Base-by-base conservation (phyloP, 2,888 invertebrate genomes). In the Patella pellucida region DNA sequence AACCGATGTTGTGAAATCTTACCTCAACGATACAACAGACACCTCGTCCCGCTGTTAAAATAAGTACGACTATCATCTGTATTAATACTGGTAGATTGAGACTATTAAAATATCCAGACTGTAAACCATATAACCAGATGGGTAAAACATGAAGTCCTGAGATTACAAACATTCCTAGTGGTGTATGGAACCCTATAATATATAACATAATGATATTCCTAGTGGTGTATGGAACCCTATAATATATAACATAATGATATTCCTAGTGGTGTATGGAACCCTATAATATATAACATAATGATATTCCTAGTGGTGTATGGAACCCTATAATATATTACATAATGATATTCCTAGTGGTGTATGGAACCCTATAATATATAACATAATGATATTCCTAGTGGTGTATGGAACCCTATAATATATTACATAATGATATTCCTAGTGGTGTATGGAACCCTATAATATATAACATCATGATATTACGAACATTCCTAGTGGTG, bases 141-240 rank as follows among this genome's bases (percentile, higher is more conserved):
- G 89, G 89, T 31, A 89, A 77, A 9, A 85, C 78, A 78, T 87
- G 86, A 14, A 89, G 79, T 12, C 89, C 85, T 3, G 83, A 80
- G 12, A 89, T 84, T 5, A 86, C 85, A 51, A 83, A 79, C 2
- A 84, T 67, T 2, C 88, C 89, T 19, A 83, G 62, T 23, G 83
- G 82, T 15, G 85, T 86, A 71, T 86, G 86, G 79, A 89, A 89
- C 27, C 87, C 88, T 88, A 81, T 41, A 81, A 77, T 31, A 70
- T 67, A 73, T 51, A 52, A n/a, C 11, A 72, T 52, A 68, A 76
- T 3, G 83, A 80, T 12, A 89, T 84, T 5, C 56, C 2, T 56
- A 71, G 19, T 15, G 4, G n/a, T 41, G 31, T 16, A 69, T 54
- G 69, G 11, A 14, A 52, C 31, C 23, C 88, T 88, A 81, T 31